Percentiles rank a stretch among this genome's conserved stretches.
Evolutionary conservation across 1,140 invertebrate genomes (phyloP).

Genomic region (Drosophila pachea): DNA sequence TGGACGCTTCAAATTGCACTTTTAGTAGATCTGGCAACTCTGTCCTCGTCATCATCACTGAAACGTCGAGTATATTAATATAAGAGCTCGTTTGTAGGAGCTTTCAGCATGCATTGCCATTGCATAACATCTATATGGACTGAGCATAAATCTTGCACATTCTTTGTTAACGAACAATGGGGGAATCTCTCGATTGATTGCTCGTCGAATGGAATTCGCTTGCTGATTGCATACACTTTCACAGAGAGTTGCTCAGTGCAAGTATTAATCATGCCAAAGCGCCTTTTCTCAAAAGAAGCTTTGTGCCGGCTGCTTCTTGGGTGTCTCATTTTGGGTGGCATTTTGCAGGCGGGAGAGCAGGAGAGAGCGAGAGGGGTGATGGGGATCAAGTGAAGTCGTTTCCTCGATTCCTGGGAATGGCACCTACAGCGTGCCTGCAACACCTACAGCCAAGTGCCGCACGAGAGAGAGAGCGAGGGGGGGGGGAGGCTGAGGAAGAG

Average conservation of each 20-base stretch:
- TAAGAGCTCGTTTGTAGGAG: no score
- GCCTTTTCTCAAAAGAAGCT: neutral
- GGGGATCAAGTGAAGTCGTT: neutral
- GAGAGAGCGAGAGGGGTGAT: neutral
- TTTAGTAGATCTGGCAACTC: no score
- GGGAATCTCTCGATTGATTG: neutral
- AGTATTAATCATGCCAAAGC: constrained; percentile 10
- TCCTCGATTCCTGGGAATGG: constrained; percentile 50
- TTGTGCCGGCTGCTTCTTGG: constrained; percentile 9
- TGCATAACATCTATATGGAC: neutral
- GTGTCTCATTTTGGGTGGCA: constrained; percentile 33
- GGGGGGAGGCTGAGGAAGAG: neutral
- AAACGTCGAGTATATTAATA: no score
- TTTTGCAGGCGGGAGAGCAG: neutral
- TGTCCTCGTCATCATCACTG: no score
- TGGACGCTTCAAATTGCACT: no score
- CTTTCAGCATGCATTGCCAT: no score
- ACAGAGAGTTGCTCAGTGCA: neutral
- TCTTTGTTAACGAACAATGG: neutral
- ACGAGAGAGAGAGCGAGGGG: neutral
- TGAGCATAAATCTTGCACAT: neutral
- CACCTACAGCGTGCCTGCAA: constrained; percentile 42
- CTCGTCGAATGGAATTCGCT: neutral
- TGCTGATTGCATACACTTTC: constrained; percentile 4
- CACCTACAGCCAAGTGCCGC: constrained; percentile 24